Conservation (phyloP, 1,140 invertebrate genomes). For the Yoshiicerus persimilis region DNA sequence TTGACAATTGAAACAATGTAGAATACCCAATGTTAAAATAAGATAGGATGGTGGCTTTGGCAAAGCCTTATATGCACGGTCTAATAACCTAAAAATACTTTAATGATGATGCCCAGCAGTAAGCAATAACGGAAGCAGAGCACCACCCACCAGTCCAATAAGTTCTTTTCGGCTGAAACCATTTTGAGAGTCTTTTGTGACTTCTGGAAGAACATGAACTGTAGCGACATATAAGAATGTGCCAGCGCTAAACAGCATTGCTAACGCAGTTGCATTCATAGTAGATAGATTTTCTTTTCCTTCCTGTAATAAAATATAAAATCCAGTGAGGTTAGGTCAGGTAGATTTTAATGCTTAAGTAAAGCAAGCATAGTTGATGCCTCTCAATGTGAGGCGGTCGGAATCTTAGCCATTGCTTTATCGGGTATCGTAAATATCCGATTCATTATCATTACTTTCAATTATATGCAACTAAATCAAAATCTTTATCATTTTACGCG, state of each 20-base stretch:
- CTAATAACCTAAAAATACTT: not conserved
- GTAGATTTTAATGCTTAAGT: not conserved
- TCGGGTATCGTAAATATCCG: no score
- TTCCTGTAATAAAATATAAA: slow-evolving; percentile 55
- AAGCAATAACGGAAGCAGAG: slow-evolving; percentile 80
- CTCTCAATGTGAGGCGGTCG: no score
- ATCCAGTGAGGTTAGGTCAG: not conserved
- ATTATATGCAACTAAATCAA: no score
- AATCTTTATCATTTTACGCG: no score
- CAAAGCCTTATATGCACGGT: not conserved
- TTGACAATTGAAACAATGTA: not conserved
- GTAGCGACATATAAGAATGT: slow-evolving; percentile 99
- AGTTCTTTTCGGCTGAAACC: slow-evolving; percentile 77
- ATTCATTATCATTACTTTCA: no score
- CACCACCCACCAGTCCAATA: slow-evolving; percentile 77
- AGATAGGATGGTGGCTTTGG: not conserved
- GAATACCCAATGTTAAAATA: not conserved
- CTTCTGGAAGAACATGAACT: slow-evolving; percentile 87
- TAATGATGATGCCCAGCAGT: slow-evolving; percentile 91
- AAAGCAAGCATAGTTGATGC: no score
- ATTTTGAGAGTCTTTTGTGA: slow-evolving; percentile 56
- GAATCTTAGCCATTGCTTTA: no score
- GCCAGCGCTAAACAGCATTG: slow-evolving; percentile 97
- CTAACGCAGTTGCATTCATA: slow-evolving; percentile 89
- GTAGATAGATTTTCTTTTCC: slow-evolving; percentile 72